phyloP scores from a whole-genome alignment of 2,797 vertebrate genomes.

The Antennarius maculatus region DNA sequence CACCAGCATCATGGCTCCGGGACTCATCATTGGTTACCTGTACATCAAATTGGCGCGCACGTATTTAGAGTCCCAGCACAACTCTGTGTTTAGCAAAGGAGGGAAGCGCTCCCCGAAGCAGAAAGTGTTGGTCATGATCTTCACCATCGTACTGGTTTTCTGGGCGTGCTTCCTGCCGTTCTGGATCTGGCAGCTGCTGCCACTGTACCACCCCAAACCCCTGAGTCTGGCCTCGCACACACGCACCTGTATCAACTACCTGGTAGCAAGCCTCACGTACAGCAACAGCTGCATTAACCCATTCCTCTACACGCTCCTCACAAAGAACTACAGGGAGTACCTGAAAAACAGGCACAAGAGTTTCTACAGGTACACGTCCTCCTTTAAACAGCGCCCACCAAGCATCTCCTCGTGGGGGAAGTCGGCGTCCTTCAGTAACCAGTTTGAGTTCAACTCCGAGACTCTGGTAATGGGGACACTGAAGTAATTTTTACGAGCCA shows the following conservation, averaged over 20 bases:
- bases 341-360: slow-evolving; percentile 87
- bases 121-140: slow-evolving; percentile 91
- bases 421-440: slow-evolving; percentile 88
- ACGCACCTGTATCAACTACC: slow-evolving; percentile 91
- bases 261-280: slow-evolving; percentile 89
- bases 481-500: slow-evolving; percentile 71
- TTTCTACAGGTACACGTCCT: slow-evolving; percentile 91
- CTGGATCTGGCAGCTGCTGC: slow-evolving; percentile 93
- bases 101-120: slow-evolving; percentile 86
- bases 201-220: slow-evolving; percentile 85
- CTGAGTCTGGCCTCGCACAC: slow-evolving; percentile 85
- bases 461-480: slow-evolving; percentile 86
- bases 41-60: slow-evolving; percentile 88
- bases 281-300: slow-evolving; percentile 90
- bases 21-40: slow-evolving; percentile 89
- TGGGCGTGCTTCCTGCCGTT: slow-evolving; percentile 94
- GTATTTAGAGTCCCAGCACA: slow-evolving; percentile 87
- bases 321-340: slow-evolving; percentile 88
- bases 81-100: slow-evolving; percentile 78
- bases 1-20: slow-evolving; percentile 93
- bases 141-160: slow-evolving; percentile 91
- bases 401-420: slow-evolving; percentile 89
- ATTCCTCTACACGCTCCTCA: slow-evolving; percentile 87
- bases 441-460: slow-evolving; percentile 88
- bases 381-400: slow-evolving; percentile 87